phyloP scores from a whole-genome alignment of 2,888 invertebrate genomes.

The Baccha elongata region DNA sequence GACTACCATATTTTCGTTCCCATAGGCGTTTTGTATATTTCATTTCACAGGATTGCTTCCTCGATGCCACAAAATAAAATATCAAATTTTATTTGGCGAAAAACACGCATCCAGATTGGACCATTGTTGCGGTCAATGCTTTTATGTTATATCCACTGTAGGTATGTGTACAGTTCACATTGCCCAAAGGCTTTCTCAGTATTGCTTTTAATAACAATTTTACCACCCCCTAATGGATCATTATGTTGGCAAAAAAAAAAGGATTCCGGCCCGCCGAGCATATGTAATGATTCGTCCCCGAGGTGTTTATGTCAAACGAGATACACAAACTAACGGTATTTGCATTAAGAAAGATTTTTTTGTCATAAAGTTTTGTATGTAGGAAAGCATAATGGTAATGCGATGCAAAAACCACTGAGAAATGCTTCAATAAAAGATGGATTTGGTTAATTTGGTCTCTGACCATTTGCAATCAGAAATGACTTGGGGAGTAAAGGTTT shows the following conservation, averaged over 20 bases:
- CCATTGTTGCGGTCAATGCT: conserved; percentile 68
- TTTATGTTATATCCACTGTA: conserved; percentile 45
- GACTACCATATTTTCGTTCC: conserved; percentile 42
- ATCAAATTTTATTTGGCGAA: conserved; percentile 68
- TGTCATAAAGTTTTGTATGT: conserved; percentile 22
- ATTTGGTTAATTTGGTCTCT: conserved; percentile 13
- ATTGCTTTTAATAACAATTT: conserved; percentile 70
- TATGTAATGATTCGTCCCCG: conserved; percentile 60
- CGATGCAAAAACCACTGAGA: conserved; percentile 54
- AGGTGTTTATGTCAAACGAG: conserved; percentile 61
- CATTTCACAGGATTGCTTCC: conserved; percentile 63
- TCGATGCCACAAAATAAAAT: conserved; percentile 65
- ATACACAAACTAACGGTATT: conserved; percentile 42
- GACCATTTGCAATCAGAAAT: neutral
- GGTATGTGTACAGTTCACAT: conserved; percentile 13
- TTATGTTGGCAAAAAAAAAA: conserved; percentile 56
- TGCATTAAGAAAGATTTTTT: conserved; percentile 51
- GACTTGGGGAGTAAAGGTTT: too few relatives aligned
- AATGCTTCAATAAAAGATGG: conserved; percentile 53
- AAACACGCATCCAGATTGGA: conserved; percentile 62
- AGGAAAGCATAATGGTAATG: conserved; percentile 25
- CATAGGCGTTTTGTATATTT: conserved; percentile 58
- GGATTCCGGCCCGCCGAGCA: conserved; percentile 44
- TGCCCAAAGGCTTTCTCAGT: conserved; percentile 60
- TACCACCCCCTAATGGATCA: conserved; percentile 73